Percentiles rank a stretch among this genome's conserved stretches.
These are phyloP conservation scores for Montipora efflorescens DNA, from an alignment of 64 coral and sea anemone genomes.

Conservation along the genomic window DNA sequence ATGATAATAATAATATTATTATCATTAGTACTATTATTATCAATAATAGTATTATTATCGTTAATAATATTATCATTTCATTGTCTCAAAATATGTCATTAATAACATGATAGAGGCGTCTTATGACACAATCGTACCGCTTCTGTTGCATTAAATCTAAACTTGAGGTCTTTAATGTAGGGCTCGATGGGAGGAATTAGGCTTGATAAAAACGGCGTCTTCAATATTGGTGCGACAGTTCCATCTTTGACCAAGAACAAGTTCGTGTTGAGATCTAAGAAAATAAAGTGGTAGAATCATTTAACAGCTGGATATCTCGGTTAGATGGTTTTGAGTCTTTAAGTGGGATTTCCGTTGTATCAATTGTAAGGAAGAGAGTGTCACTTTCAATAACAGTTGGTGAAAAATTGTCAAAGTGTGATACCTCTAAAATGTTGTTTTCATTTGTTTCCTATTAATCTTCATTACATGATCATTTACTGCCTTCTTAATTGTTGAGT, in stretches of 20 bases:
- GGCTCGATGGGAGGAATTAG: constrained; percentile 81
- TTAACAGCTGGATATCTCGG: neutral
- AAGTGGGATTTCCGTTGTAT: neutral
- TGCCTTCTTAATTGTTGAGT: neutral
- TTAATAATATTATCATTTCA: no score
- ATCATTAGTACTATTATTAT: no score
- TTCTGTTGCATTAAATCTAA: constrained; percentile 86
- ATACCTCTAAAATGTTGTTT: neutral
- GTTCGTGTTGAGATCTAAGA: constrained; percentile 72
- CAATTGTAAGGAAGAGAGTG: neutral
- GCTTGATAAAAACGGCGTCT: constrained; percentile 57
- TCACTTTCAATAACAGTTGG: neutral
- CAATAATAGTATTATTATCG: no score
- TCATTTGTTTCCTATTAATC: neutral
- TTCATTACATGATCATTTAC: neutral
- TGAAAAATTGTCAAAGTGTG: neutral
- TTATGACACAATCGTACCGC: constrained; percentile 45
- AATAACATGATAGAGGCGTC: no score
- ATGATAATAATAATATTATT: no score
- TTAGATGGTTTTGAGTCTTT: neutral
- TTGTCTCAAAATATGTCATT: no score
- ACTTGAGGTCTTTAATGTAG: constrained; percentile 75
- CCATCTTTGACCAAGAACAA: constrained; percentile 80
- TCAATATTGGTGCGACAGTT: constrained; percentile 72
- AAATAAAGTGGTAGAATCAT: neutral